Evolutionary conservation across 64 coral and sea anemone species (phyloP).

Genomic region (Pachyseris speciosa): DNA sequence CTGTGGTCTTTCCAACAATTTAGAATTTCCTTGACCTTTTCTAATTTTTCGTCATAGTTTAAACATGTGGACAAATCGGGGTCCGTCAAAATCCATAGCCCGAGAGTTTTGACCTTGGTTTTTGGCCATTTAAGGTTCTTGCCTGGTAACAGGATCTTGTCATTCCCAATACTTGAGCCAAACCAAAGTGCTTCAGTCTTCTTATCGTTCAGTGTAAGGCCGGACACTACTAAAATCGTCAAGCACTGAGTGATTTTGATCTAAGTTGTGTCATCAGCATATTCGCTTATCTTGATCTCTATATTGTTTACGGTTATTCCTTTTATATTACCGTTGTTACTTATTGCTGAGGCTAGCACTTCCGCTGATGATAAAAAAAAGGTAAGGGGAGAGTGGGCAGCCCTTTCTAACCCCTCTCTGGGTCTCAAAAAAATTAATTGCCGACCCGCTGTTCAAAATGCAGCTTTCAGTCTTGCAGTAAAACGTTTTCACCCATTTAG

Average conservation of each 20-base stretch:
- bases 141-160: background rate
- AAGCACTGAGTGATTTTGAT: background rate
- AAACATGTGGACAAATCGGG: background rate
- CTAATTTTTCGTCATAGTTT: constrained; percentile 44
- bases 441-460: constrained; percentile 49
- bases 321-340: constrained; percentile 16
- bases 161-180: constrained; percentile 20
- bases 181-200: constrained; percentile 44
- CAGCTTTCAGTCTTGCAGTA: constrained; percentile 54
- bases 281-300: constrained; percentile 60
- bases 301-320: background rate
- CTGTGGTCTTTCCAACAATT: constrained; percentile 6
- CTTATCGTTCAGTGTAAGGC: constrained; percentile 27
- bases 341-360: constrained; percentile 32
- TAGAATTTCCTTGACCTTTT: background rate
- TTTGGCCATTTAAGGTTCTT: background rate
- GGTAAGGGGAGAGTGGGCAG: constrained; percentile 42
- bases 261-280: constrained; percentile 60
- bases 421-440: constrained; percentile 38
- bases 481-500: constrained; percentile 37
- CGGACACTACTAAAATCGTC: constrained; percentile 5
- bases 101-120: constrained; percentile 4
- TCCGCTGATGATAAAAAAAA: constrained; percentile 54
- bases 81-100: constrained; percentile 6
- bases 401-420: constrained; percentile 64